phyloP scores from a whole-genome alignment of 2,113 vertebrate genomes.

The Eulacestoma nigropectus region DNA sequence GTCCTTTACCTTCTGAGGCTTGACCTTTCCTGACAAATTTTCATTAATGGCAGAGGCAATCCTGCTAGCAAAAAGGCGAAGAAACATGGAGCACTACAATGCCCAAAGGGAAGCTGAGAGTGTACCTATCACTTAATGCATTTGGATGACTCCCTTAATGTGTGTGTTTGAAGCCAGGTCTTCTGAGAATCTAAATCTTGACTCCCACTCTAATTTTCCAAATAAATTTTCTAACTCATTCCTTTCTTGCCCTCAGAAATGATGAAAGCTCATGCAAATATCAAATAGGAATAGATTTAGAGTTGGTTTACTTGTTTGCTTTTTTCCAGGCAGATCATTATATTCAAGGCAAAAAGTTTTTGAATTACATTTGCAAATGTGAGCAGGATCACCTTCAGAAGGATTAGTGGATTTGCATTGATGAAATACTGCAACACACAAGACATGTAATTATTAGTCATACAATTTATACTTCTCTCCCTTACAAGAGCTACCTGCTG shows the following conservation, averaged over 20 bases:
- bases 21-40: not conserved
- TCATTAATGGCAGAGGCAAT: not conserved
- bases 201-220: not conserved
- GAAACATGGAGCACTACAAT: not conserved
- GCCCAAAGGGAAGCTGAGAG: not conserved
- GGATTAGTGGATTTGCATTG: conserved; percentile 7
- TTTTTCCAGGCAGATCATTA: not conserved
- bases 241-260: not conserved
- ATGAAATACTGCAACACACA: conserved; percentile 12
- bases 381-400: not conserved
- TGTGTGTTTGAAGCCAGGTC: not conserved
- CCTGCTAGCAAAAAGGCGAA: not conserved
- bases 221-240: not conserved
- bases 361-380: not conserved
- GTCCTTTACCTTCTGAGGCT: not conserved
- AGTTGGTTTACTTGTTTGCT: not conserved
- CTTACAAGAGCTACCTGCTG: not conserved
- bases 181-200: not conserved
- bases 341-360: not conserved
- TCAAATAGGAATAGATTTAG: not conserved
- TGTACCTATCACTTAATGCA: not conserved
- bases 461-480: not conserved
- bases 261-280: not conserved
- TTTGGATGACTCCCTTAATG: not conserved
- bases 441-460: not conserved